Base-by-base conservation (phyloP, 1,140 invertebrate genomes). In the Helicoverpa armigera region DNA sequence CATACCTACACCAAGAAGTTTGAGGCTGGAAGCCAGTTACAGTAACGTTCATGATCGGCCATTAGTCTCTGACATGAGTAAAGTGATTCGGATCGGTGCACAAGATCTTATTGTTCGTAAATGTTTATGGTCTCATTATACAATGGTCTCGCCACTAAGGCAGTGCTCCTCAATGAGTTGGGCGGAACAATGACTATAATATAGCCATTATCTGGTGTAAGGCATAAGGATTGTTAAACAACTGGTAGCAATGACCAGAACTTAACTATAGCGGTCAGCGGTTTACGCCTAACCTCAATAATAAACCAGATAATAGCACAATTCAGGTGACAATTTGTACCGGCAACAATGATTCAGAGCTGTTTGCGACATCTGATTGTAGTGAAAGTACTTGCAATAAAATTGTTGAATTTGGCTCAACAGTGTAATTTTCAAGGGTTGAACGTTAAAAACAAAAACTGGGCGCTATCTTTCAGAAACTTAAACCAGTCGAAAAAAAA, bases 331-430 rank as follows among this genome's bases (percentile, higher is more conserved):
- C 60, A 77, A 77, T 77, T 51, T 77, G 58, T 35, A 61, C 1
- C 54, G 18, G n/a, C n/a, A 67, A 53, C 60, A 77, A 56, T 77
- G 61, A 65, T 77, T 77, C 75, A 77, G 60, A 75, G 31, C 50
- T 31, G 50, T 75, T 61, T 72, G 48, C 48, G 29, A 51, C 60
- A 77, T 51, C 75, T 43, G 60, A 53, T 77, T 31, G 23, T 56
- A 61, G 75, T 54, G 75, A 77, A 77, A 77, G 75, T 77, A 23
- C 43, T 61, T 58, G 35, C 35, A 43, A 51, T 61, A 31, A 76
- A 61, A 60, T 48, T 31, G 58, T 51, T 60, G 10, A 76, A 76
- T 76, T 23, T 51, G 58, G 51, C 18, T 23, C 13, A 63, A 61
- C 56, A 63, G n/a, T 43, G 43, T 73, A 18, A 73, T 58, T 73